Percentiles rank a stretch among this genome's conserved stretches.
These are phyloP conservation scores for Darevskia mixta DNA, from an alignment of 2,797 vertebrate species.

Conservation along the genomic window DNA sequence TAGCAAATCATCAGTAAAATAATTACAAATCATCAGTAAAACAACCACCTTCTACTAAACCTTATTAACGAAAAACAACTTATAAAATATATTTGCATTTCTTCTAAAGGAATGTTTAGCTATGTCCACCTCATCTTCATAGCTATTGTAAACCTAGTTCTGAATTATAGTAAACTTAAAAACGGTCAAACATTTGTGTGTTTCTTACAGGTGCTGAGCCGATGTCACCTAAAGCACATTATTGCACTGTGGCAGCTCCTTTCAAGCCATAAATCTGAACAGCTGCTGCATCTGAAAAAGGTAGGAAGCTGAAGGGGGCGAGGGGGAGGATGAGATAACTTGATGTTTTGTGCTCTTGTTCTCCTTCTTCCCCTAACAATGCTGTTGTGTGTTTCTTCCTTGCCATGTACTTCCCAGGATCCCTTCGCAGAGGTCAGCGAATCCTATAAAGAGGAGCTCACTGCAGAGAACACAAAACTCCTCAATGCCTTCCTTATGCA, in stretches of 20 bases:
- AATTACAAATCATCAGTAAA: too few species aligned
- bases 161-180: background rate
- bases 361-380: background rate
- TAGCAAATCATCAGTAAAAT: too few species aligned
- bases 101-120: background rate
- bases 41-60: too few species aligned
- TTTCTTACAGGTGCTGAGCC: slow-evolving; percentile 82
- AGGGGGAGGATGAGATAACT: background rate
- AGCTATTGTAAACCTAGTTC: background rate
- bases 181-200: background rate
- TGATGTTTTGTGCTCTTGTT: background rate
- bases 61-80: too few species aligned
- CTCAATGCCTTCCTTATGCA: slow-evolving; percentile 86
- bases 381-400: background rate
- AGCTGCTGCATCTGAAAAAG: slow-evolving; percentile 87
- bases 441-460: slow-evolving; percentile 82
- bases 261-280: slow-evolving; percentile 89
- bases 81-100: background rate
- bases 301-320: slow-evolving; percentile 71
- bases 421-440: slow-evolving; percentile 84
- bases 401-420: slow-evolving; percentile 79
- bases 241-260: slow-evolving; percentile 93
- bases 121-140: background rate
- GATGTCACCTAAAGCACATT: slow-evolving; percentile 86
- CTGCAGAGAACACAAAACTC: slow-evolving; percentile 69